Evolutionary conservation across 2,888 invertebrate genomes (phyloP).

Genomic region (Gari tellinella): DNA sequence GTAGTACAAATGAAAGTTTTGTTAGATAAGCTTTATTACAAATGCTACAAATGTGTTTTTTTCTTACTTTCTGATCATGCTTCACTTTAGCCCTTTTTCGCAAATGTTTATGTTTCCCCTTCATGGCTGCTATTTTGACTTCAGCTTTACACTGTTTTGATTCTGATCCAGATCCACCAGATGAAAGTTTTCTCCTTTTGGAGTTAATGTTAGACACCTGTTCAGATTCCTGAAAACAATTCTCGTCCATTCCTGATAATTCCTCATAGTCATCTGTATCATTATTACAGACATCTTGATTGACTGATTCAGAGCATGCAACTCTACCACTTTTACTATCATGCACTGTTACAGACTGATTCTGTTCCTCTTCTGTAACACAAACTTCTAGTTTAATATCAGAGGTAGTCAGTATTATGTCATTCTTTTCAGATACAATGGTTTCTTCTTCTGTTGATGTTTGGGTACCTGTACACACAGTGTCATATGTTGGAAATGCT

Average conservation of each 20-base stretch:
- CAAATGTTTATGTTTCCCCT: too few species aligned
- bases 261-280: background rate
- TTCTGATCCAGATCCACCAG: too few species aligned
- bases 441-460: constrained; percentile 9
- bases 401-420: background rate
- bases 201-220: background rate
- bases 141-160: too few species aligned
- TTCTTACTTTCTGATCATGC: background rate
- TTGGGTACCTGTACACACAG: constrained; percentile 22
- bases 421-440: background rate
- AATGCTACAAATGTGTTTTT: constrained; percentile 6
- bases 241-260: background rate
- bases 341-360: background rate
- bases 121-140: too few species aligned
- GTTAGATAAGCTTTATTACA: constrained; percentile 15
- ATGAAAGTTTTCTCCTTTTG: too few species aligned
- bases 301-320: background rate
- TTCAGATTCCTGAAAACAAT: background rate
- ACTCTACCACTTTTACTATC: background rate
- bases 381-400: background rate
- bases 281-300: background rate
- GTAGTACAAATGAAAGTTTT: constrained; percentile 9
- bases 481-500: constrained; percentile 25
- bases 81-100: background rate
- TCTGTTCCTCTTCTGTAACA: background rate